phyloP scores from a whole-genome alignment of 2,888 invertebrate genomes.

The Sericinus montela region DNA sequence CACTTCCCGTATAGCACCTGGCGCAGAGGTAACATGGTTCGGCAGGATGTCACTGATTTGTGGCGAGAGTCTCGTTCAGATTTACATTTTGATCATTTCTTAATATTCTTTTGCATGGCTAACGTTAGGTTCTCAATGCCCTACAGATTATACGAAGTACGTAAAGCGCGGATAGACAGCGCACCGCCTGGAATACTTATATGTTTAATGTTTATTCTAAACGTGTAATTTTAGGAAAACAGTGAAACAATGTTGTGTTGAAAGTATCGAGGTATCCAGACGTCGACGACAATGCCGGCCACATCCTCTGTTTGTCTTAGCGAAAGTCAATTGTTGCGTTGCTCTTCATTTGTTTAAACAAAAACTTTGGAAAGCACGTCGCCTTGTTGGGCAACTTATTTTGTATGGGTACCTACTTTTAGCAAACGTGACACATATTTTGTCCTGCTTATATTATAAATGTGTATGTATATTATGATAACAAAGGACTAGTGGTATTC shows the following conservation, averaged over 20 bases:
- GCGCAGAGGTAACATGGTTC: constrained; percentile 67
- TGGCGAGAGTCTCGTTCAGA: constrained; percentile 54
- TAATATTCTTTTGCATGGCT: constrained; percentile 7
- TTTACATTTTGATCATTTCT: constrained; percentile 48
- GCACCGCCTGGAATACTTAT: constrained; percentile 19
- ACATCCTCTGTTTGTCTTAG: constrained; percentile 70
- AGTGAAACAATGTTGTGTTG: constrained; percentile 38
- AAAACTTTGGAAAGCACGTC: constrained; percentile 55
- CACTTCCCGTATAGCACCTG: constrained; percentile 77
- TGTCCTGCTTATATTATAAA: too few relatives aligned
- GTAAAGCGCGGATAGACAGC: constrained; percentile 8
- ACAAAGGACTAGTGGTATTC: too few relatives aligned
- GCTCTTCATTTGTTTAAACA: constrained; percentile 54
- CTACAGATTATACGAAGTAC: constrained; percentile 6
- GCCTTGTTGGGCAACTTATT: constrained; percentile 36
- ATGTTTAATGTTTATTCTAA: constrained; percentile 28
- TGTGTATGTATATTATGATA: too few relatives aligned
- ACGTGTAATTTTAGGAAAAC: constrained; percentile 38
- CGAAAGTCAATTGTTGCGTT: constrained; percentile 63
- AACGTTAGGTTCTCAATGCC: constrained; percentile 10
- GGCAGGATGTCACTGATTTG: constrained; percentile 72
- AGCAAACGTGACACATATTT: too few relatives aligned
- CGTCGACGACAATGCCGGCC: constrained; percentile 53
- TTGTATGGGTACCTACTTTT: not conserved
- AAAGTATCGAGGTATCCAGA: constrained; percentile 36